A percentile compares a stretch with the other conserved stretches of the same genome.
Evolutionary conservation across 2,888 invertebrate species (phyloP).

Genomic region (Aleiodes leptofemur): DNA sequence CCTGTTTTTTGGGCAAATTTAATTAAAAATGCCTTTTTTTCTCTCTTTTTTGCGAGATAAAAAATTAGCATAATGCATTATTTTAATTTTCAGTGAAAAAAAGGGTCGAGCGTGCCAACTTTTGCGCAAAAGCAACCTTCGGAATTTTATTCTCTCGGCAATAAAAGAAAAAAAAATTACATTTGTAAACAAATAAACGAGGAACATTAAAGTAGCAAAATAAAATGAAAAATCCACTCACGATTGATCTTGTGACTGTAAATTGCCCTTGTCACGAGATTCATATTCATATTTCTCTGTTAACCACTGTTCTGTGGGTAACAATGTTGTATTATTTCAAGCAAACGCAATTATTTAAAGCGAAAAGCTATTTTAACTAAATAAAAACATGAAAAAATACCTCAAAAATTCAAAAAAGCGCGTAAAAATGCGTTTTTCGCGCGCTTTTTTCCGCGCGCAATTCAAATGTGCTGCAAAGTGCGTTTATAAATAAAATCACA

Average conservation of each 20-base stretch:
- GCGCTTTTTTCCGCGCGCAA: conserved; percentile 6
- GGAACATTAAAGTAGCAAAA: conserved; percentile 56
- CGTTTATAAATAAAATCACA: not conserved
- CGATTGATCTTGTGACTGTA: conserved; percentile 62
- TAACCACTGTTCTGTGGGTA: conserved; percentile 16
- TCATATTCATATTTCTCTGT: conserved; percentile 6
- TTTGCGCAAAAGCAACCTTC: conserved; percentile 11
- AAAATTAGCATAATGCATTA: conserved; percentile 1
- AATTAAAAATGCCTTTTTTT: not conserved
- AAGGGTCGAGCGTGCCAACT: conserved; percentile 30
- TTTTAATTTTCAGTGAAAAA: conserved; percentile 16
- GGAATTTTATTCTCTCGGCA: conserved; percentile 9
- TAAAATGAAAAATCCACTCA: conserved; percentile 52
- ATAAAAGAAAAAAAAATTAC: not conserved
- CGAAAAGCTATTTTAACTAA: conserved; percentile 28
- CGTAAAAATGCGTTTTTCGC: not conserved
- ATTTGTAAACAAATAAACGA: conserved; percentile 13
- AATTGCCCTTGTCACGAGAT: conserved; percentile 60
- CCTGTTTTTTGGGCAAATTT: not conserved
- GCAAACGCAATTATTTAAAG: conserved; percentile 20
- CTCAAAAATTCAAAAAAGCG: too few species aligned
- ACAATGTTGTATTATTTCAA: conserved; percentile 30
- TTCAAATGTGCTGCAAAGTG: conserved; percentile 32
- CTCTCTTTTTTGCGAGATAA: not conserved
- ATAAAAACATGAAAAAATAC: too few species aligned